Evolutionary conservation across 2,113 vertebrate genomes (phyloP), one percentile per base, ranked within the genome.

Genomic region (Cyphomyrus plagiostoma): DNA sequence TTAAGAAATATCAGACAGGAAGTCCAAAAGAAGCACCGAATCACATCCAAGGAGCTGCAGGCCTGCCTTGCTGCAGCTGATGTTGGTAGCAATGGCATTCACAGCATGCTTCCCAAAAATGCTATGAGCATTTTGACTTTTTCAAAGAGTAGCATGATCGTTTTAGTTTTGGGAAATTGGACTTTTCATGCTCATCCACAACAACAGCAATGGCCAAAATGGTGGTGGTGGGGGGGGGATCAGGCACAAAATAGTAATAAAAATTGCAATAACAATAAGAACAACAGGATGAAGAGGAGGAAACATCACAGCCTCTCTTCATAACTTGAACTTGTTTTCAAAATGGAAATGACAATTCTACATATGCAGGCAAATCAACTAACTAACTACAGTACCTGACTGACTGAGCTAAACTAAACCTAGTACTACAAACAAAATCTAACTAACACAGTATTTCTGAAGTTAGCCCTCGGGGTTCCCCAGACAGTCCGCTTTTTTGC

Each of bases 1-100:
- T 39, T 77, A 77, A 42, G 70, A 77, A 77, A 77, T 77, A 77
- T 80, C 74, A 80, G 62, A 70, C n/a, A 70, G 74, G 30, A 80
- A 17, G 74, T 80, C 30, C 74, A 80, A 42, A 80, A 80, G 35
- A 80, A 80, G 30, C 30, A 30, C 30, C 3, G 13, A 13, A 77
- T 13, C 70, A 39, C 30, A 77, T 30, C 30, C 26, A 80, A 80
- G 74, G 35, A 39, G 2, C 17, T 80, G 74, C 74, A 80, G 74
- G 35, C 15, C 74, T 80, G 26, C 26, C 26, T 39, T 77, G 26
- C 70, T 77, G 70, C 70, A 39, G 74, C 74, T 42, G 35, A 42
- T 80, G 35, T 8, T 42, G 15, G 4, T 42, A 80, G 35, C 74
- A 42, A 19, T 80, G 35, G 35, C 74, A 42, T 39, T 39, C 30